Evolutionary conservation across 2,888 invertebrate species (phyloP).

Genomic region (Sabellastarte sp.): DNA sequence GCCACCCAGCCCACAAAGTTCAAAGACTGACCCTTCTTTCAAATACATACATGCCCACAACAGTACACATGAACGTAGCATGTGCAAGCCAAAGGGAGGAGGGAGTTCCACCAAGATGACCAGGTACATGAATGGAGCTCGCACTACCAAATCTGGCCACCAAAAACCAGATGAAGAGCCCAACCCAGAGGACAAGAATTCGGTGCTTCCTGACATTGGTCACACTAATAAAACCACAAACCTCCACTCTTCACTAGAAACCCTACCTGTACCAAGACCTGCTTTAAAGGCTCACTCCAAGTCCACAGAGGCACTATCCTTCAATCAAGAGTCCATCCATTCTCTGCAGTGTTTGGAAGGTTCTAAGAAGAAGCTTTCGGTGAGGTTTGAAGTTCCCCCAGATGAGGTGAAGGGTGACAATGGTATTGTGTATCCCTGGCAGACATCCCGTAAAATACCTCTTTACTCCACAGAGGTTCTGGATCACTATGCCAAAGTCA

Average conservation of each 20-base stretch:
- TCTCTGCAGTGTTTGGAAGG: background rate
- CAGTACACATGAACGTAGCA: background rate
- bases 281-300: background rate
- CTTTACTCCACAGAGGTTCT: background rate
- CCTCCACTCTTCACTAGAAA: background rate
- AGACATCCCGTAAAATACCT: background rate
- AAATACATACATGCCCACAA: background rate
- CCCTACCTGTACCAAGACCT: background rate
- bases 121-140: background rate
- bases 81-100: background rate
- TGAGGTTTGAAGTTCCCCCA: background rate
- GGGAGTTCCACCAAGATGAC: background rate
- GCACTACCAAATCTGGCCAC: background rate
- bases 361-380: slow-evolving; percentile 1
- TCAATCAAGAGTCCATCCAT: background rate
- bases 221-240: background rate
- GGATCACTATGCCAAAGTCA: background rate
- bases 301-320: background rate
- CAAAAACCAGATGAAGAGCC: background rate
- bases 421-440: background rate
- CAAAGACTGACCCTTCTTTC: background rate
- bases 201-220: background rate
- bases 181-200: background rate
- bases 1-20: background rate
- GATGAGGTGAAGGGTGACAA: background rate